Percentiles rank a stretch among this genome's conserved stretches.
Conservation (phyloP, 1,140 invertebrate genomes). For the Pseudomyrmex concolor region DNA sequence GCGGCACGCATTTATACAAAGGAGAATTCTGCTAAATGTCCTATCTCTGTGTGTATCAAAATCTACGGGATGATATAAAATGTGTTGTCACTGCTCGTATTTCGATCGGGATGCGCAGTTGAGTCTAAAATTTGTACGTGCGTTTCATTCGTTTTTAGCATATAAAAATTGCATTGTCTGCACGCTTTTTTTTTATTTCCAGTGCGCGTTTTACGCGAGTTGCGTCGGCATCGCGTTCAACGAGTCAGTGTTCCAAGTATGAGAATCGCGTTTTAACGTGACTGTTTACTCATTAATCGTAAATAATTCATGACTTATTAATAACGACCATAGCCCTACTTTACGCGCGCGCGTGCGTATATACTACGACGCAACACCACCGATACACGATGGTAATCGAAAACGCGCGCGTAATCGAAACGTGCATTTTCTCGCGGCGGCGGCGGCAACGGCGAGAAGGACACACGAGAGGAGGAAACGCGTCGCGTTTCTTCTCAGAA, state of each 20-base stretch:
- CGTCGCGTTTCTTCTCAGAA: slow-evolving; percentile 37
- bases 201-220: too few species aligned
- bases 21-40: slow-evolving; percentile 43
- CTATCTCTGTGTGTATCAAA: slow-evolving; percentile 55
- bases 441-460: background rate
- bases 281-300: slow-evolving; percentile 2
- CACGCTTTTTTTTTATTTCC: background rate
- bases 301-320: slow-evolving; percentile 6
- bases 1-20: slow-evolving; percentile 58
- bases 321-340: background rate
- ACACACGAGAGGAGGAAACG: background rate
- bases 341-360: background rate
- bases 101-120: slow-evolving; percentile 6
- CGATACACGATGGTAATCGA: slow-evolving; percentile 7
- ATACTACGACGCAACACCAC: too few species aligned
- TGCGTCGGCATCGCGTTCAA: background rate
- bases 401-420: background rate
- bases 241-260: background rate
- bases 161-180: too few species aligned
- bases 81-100: background rate
- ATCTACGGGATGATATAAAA: slow-evolving; percentile 25
- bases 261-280: slow-evolving; percentile 10
- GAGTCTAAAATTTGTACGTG: background rate
- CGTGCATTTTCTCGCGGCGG: background rate
- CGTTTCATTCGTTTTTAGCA: too few species aligned